Percentiles rank a stretch among this genome's conserved stretches.
Evolutionary conservation across 1,140 invertebrate species (phyloP).

Genomic region (Brachystomella parvula): DNA sequence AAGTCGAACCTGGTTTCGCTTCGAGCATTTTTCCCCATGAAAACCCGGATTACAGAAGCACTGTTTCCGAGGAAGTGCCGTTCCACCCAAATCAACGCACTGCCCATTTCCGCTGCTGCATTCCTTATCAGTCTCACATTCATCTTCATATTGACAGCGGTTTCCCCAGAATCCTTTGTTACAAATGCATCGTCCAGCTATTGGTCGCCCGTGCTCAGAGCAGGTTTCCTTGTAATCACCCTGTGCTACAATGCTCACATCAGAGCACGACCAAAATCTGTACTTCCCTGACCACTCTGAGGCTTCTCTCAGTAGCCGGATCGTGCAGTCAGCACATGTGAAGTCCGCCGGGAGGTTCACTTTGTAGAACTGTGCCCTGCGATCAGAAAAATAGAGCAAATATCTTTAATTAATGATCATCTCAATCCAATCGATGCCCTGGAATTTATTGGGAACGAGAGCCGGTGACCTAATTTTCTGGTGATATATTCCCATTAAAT

Average conservation of each 20-base stretch:
- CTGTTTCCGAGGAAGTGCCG: conserved; percentile 66
- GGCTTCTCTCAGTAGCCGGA: conserved; percentile 78
- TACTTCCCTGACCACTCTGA: conserved; percentile 77
- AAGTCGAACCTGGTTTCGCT: conserved; percentile 30
- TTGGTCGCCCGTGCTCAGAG: conserved; percentile 67
- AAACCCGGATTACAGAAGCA: conserved; percentile 69
- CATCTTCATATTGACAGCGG: conserved; percentile 74
- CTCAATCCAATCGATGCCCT: background rate
- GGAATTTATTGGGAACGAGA: background rate
- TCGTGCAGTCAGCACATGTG: conserved; percentile 78
- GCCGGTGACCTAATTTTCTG: background rate
- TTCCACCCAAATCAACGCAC: conserved; percentile 70
- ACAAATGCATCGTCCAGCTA: conserved; percentile 50
- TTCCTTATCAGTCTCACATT: conserved; percentile 70
- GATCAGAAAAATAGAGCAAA: conserved; percentile 9
- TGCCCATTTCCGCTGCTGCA: conserved; percentile 66
- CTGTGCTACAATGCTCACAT: conserved; percentile 65
- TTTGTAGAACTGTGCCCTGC: conserved; percentile 68
- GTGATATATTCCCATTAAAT: background rate
- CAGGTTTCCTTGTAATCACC: conserved; percentile 66
- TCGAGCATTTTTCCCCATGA: conserved; percentile 33
- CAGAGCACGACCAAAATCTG: conserved; percentile 89
- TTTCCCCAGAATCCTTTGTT: conserved; percentile 52
- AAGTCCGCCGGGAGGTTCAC: conserved; percentile 72
- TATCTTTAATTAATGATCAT: background rate